Evolutionary conservation across 2,797 vertebrate species (phyloP).

Genomic region (Myripristis murdjan): DNA sequence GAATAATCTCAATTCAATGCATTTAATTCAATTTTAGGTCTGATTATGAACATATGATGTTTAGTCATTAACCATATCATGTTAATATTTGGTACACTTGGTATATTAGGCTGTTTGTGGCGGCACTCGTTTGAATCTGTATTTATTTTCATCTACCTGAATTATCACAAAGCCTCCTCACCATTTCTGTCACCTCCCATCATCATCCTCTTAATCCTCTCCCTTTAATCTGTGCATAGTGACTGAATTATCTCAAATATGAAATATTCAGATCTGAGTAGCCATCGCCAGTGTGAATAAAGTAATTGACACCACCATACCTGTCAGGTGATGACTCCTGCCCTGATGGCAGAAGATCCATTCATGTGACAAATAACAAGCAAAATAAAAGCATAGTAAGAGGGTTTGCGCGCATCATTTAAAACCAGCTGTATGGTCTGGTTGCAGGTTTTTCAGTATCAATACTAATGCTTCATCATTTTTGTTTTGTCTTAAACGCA

Average conservation of each 20-base stretch:
- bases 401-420: slow-evolving; percentile 1
- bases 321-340: not conserved
- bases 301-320: slow-evolving; percentile 1
- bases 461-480: too few relatives aligned
- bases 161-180: not conserved
- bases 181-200: not conserved
- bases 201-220: not conserved
- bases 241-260: not conserved
- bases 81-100: not conserved
- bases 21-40: not conserved
- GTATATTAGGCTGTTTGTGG: not conserved
- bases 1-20: not conserved
- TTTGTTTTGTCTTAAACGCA: slow-evolving; percentile 18
- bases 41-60: not conserved
- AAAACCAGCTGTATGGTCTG: slow-evolving; percentile 11
- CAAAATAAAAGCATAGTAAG: slow-evolving; percentile 24
- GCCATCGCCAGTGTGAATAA: not conserved
- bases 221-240: slow-evolving; percentile 3
- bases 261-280: not conserved
- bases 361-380: too few relatives aligned
- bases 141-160: not conserved
- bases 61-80: not conserved
- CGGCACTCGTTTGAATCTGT: not conserved
- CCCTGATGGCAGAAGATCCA: slow-evolving; percentile 8
- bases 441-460: slow-evolving; percentile 1